A percentile compares a stretch with the other conserved stretches of the same genome.
phyloP scores from a whole-genome alignment of 30 jellyfish, hydroid and myxozoan genomes.

The Haliclystus octoradiatus region DNA sequence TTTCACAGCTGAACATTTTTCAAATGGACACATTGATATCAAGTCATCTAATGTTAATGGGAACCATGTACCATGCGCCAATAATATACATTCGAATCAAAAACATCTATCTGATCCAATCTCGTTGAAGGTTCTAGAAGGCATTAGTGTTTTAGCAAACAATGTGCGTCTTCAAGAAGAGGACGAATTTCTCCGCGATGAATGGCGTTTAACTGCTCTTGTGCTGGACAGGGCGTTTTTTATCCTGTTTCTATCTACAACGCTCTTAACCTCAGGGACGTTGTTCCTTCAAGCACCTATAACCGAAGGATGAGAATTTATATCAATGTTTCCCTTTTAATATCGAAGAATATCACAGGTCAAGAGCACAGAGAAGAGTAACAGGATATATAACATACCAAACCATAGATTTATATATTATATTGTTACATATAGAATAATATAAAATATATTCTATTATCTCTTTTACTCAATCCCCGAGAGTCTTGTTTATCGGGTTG shows the following conservation, averaged over 20 bases:
- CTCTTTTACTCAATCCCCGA: too few species aligned
- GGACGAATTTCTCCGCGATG: conserved; percentile 55
- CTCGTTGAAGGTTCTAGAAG: conserved; percentile 51
- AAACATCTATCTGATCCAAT: conserved; percentile 29
- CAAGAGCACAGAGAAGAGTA: too few species aligned
- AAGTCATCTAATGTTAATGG: not conserved
- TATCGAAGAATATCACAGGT: too few species aligned
- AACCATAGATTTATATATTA: too few species aligned
- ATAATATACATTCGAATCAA: not conserved
- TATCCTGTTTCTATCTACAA: conserved; percentile 29
- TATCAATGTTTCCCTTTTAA: too few species aligned
- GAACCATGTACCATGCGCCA: not conserved
- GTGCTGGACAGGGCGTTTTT: conserved; percentile 56
- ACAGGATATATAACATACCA: too few species aligned
- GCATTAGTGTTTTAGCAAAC: conserved; percentile 65
- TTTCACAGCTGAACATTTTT: too few species aligned
- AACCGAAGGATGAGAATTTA: not conserved
- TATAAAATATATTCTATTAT: too few species aligned
- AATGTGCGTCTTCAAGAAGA: conserved; percentile 61
- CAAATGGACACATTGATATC: not conserved
- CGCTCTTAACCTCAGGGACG: conserved; percentile 50
- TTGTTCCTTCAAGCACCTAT: conserved; percentile 38
- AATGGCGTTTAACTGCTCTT: conserved; percentile 64
- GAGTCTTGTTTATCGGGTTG: too few species aligned
- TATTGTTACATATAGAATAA: too few species aligned